Percentiles rank a stretch among this genome's conserved stretches.
phyloP scores from a whole-genome alignment of 2,113 vertebrate species.

The Enhydra lutris region DNA sequence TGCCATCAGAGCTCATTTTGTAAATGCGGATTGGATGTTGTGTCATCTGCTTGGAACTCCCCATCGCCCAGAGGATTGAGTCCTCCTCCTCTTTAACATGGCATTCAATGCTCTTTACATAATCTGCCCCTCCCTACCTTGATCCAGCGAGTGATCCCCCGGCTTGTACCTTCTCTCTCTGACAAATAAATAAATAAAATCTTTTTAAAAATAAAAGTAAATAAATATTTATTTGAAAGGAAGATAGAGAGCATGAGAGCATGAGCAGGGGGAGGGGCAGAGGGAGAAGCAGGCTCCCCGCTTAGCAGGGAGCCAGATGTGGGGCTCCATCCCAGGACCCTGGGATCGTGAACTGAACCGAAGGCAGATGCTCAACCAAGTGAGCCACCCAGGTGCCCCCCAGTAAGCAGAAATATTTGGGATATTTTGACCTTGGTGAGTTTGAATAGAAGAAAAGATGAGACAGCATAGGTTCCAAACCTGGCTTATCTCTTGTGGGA shows the following conservation, averaged over 20 bases:
- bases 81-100: background rate
- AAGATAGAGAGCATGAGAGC: too few species aligned
- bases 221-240: too few species aligned
- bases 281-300: too few species aligned
- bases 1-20: background rate
- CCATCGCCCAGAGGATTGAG: background rate
- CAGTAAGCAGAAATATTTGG: background rate
- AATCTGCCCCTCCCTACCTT: background rate
- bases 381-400: background rate
- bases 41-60: background rate
- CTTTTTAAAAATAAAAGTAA: too few species aligned
- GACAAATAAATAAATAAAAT: too few species aligned
- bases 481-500: background rate
- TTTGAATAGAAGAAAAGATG: slow-evolving; percentile 27
- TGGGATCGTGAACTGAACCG: too few species aligned
- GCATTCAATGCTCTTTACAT: background rate
- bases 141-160: background rate
- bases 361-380: background rate
- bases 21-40: background rate
- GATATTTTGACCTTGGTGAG: background rate
- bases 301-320: too few species aligned
- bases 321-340: too few species aligned
- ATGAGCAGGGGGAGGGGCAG: too few species aligned
- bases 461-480: background rate
- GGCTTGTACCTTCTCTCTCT: too few species aligned